A percentile compares a stretch with the other conserved stretches of the same genome.
These are phyloP conservation scores for Hydropsyche betteni DNA, from an alignment of 2,888 invertebrate genomes.

Conservation along the genomic window DNA sequence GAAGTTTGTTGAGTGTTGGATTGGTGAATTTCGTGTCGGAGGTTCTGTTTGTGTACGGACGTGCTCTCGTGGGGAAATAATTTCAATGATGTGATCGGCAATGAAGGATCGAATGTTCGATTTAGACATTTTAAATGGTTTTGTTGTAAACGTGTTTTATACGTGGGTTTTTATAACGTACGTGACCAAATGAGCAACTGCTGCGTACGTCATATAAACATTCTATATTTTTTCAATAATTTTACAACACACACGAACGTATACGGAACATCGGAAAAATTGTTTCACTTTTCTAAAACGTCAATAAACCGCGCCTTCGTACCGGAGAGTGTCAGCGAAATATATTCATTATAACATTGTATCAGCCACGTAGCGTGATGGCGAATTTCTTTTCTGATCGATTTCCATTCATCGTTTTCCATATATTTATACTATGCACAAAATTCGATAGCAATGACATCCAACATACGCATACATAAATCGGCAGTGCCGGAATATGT, in stretches of 20 bases:
- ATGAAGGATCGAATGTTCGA: neutral
- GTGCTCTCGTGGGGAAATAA: conserved; percentile 27
- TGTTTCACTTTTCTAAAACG: neutral
- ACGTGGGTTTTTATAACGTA: conserved; percentile 19
- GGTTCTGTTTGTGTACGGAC: conserved; percentile 48
- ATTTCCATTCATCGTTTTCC: neutral
- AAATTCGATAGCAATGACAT: too few relatives aligned
- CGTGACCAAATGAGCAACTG: conserved; percentile 19
- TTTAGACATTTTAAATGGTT: neutral
- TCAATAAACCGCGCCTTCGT: neutral
- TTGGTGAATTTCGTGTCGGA: conserved; percentile 37
- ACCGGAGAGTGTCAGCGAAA: neutral
- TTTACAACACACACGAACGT: too few relatives aligned
- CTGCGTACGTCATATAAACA: neutral
- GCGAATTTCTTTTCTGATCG: neutral
- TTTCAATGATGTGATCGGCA: neutral
- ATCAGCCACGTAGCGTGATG: neutral
- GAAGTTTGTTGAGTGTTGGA: conserved; percentile 52
- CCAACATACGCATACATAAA: too few relatives aligned
- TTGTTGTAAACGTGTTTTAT: neutral
- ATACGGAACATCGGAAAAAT: neutral
- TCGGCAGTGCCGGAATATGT: too few relatives aligned
- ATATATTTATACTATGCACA: neutral
- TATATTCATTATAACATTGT: too few relatives aligned
- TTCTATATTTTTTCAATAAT: neutral